Percentiles rank a stretch among this genome's conserved stretches.
Conservation (phyloP, 2,888 invertebrate species). For the Caenorhabditis uteleia region DNA sequence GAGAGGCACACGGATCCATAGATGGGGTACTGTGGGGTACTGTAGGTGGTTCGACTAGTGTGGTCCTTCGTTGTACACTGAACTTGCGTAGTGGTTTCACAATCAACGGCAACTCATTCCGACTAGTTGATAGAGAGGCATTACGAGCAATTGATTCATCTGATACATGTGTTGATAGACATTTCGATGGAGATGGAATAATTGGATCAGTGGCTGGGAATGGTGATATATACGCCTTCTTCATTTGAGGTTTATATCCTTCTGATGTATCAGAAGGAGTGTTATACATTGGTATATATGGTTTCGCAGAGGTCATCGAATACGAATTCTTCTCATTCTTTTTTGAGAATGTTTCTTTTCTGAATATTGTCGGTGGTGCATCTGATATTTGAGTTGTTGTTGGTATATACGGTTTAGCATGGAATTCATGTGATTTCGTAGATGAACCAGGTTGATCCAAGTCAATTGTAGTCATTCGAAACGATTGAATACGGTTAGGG, state of each 20-base stretch:
- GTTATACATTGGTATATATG: too few species aligned
- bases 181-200: slow-evolving; percentile 15
- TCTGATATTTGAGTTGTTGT: too few species aligned
- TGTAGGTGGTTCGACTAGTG: slow-evolving; percentile 25
- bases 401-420: too few species aligned
- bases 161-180: slow-evolving; percentile 26
- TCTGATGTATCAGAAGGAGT: too few species aligned
- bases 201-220: slow-evolving; percentile 4
- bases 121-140: slow-evolving; percentile 1
- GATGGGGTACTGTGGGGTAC: slow-evolving; percentile 4
- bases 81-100: slow-evolving; percentile 51
- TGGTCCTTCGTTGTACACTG: slow-evolving; percentile 19
- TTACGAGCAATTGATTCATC: slow-evolving; percentile 32
- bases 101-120: slow-evolving; percentile 36
- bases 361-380: too few species aligned
- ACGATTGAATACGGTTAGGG: neutral
- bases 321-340: too few species aligned
- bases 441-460: too few species aligned
- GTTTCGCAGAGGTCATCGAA: too few species aligned
- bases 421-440: too few species aligned
- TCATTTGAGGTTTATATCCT: too few species aligned
- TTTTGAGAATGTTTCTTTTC: too few species aligned
- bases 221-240: too few species aligned
- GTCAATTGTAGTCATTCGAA: slow-evolving; percentile 20
- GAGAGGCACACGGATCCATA: slow-evolving; percentile 44